Base-by-base conservation (phyloP, 2,888 invertebrate genomes). In the Synanthedon vespiformis region DNA sequence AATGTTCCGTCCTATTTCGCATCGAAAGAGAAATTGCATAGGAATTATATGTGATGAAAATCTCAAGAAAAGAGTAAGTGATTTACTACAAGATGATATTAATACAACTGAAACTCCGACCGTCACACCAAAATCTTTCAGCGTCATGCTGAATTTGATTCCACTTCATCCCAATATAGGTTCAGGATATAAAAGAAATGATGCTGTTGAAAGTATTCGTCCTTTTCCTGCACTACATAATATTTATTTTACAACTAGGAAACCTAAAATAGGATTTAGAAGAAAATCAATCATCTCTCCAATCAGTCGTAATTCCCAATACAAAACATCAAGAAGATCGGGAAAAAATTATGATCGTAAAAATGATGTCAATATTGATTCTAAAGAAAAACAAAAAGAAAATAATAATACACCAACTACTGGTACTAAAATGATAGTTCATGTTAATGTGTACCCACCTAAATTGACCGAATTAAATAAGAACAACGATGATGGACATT, bases 71-170 rank as follows among this genome's bases (percentile, higher is more conserved):
- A 54, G 49, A 52, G 53, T 55, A 27, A 59, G 6, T 16, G 16
- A 51, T 48, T 64, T 18, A 48, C 58, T 49, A 56, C 12, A 40
- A 13, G 48, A 22, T 6, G 54, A 54, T 44, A 50, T 50, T 6
- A 54, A 51, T 10, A 50, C 40, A 47, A 41, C 52, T 6, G 52
- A 57, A 40, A 60, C 67, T 8, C 49, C 55, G 48, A 55, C 60
- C 10, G 70, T 70, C 44, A 74, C 69, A 52, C 68, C 75, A 12
- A 86, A 90, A 60, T 90, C 91, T 0, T 90, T 92, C 54, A 92
- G 91, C 60, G 84, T 92, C 0, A 90, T 92, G 84, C 68, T 92
- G 22, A 91, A 92, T 60, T 88, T 92, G 52, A 90, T 88, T 72
- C 91, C 91, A 0, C 62, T 44, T 2, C 44, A 44, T 44, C 44